Evolutionary conservation across 35 echinoderm and acorn worm genomes (phyloP).

Genomic region (Stichopus chloronotus): DNA sequence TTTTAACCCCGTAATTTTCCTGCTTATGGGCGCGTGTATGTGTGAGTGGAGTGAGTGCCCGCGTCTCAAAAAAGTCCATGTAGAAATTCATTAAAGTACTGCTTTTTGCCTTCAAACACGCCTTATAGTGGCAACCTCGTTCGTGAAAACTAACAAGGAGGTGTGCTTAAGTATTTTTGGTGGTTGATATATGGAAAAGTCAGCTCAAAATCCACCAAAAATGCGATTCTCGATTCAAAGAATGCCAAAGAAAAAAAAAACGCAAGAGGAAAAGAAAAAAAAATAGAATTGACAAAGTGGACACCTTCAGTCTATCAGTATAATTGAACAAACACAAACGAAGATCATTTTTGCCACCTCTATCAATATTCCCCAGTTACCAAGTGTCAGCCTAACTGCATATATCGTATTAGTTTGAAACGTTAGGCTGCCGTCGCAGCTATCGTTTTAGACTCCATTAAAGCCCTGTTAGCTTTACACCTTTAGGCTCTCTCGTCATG

Average conservation of each 20-base stretch:
- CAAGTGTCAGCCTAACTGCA: slow-evolving; percentile 43
- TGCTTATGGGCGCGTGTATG: too few species aligned
- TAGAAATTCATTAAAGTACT: neutral
- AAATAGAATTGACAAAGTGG: slow-evolving; percentile 8
- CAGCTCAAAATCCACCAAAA: neutral
- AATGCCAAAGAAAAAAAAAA: neutral
- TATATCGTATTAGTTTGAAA: slow-evolving; percentile 11
- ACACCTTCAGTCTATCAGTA: slow-evolving; percentile 44
- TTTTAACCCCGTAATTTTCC: too few species aligned
- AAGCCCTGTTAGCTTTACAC: slow-evolving; percentile 50
- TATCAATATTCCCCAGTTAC: slow-evolving; percentile 29
- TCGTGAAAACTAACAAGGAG: slow-evolving; percentile 5
- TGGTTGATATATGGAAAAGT: neutral
- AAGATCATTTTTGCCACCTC: slow-evolving; percentile 55
- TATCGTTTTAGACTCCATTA: slow-evolving; percentile 55
- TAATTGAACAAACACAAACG: slow-evolving; percentile 61
- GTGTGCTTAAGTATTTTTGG: neutral
- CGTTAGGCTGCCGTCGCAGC: slow-evolving; percentile 36
- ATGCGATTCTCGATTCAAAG: neutral
- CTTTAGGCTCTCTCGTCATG: slow-evolving; percentile 44
- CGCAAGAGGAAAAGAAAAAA: too few species aligned
- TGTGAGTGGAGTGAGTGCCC: too few species aligned
- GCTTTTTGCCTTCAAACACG: neutral
- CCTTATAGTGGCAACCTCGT: neutral
- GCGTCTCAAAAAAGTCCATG: too few species aligned